Conservation (phyloP, 2,888 invertebrate genomes). For the Lapara coniferarum region DNA sequence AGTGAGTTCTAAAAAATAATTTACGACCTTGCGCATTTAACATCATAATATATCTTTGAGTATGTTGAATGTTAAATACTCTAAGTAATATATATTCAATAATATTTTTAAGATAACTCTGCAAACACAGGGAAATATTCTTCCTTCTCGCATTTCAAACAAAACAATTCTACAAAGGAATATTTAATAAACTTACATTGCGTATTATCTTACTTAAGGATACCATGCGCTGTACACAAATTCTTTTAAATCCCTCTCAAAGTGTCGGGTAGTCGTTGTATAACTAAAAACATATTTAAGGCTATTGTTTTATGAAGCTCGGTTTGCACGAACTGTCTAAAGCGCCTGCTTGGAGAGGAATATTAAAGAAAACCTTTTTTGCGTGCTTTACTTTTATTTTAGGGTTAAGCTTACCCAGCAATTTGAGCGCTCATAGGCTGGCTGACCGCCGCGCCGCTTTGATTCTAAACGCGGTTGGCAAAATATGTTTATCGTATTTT, state of each 20-base stretch:
- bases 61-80: too few relatives aligned
- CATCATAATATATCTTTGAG: too few relatives aligned
- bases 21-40: too few relatives aligned
- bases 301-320: neutral
- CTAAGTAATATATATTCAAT: too few relatives aligned
- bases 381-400: slow-evolving; percentile 45
- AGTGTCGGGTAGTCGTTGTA: neutral
- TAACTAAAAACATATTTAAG: slow-evolving; percentile 13
- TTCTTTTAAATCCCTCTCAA: neutral
- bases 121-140: too few relatives aligned
- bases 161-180: neutral
- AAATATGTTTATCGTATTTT: neutral
- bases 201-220: too few relatives aligned
- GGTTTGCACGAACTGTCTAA: slow-evolving; percentile 12
- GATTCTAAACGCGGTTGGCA: slow-evolving; percentile 23
- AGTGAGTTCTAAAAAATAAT: too few relatives aligned
- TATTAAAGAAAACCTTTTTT: slow-evolving; percentile 55
- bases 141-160: too few relatives aligned
- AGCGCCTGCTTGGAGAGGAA: slow-evolving; percentile 32
- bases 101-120: too few relatives aligned
- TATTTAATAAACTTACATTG: neutral
- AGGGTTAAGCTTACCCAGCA: slow-evolving; percentile 50
- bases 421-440: slow-evolving; percentile 40
- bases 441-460: slow-evolving; percentile 33
- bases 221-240: too few relatives aligned